Base-by-base conservation (phyloP, 2,113 vertebrate species). In the Scytalopus superciliaris region DNA sequence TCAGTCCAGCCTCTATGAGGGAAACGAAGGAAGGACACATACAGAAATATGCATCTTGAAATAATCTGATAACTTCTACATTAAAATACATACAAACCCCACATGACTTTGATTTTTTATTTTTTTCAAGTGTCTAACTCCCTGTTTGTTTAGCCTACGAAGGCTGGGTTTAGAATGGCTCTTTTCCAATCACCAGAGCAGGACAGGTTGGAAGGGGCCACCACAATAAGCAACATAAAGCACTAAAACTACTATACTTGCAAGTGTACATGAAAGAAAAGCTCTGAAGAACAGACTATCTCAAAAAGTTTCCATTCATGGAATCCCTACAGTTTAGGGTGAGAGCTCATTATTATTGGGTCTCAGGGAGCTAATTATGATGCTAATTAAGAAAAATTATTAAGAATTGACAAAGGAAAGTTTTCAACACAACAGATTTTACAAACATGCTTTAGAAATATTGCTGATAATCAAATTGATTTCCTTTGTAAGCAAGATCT, bases 101-200 rank as follows among this genome's bases (percentile, higher is more conserved):
- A 21, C 2, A 4, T 1, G 6, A 50, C 8, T 33, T 15, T 14
- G 39, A 18, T 7, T 35, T 8, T 5, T n/a, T n/a, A n/a, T n/a
- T 9, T 16, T 40, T n/a, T 74, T 67, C 16, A 80, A 42, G 28
- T 17, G 49, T 50, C n/a, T 76, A 66, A 30, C 9, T 77, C 50
- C 22, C 28, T 50, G 18, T 42, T 87, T 25, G 18, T 33, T 52
- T 68, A 59, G 60, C 60, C 27, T 47, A 44, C 22, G 16, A 86
- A 84, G 19, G 31, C 22, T 64, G 27, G 11, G 12, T 84, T 89
- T 59, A 56, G 47, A 80, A 37, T 15, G 18, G 50, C 12, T n/a
- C 55, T 91, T 55, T 52, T 49, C 68, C 52, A 84, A 44, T 22
- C 90, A 72, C 44, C 50, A 8, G 0, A 18, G 45, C 7, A 89